Evolutionary conservation across 2,797 vertebrate species (phyloP).

Genomic region (Chiroxiphia lanceolata): DNA sequence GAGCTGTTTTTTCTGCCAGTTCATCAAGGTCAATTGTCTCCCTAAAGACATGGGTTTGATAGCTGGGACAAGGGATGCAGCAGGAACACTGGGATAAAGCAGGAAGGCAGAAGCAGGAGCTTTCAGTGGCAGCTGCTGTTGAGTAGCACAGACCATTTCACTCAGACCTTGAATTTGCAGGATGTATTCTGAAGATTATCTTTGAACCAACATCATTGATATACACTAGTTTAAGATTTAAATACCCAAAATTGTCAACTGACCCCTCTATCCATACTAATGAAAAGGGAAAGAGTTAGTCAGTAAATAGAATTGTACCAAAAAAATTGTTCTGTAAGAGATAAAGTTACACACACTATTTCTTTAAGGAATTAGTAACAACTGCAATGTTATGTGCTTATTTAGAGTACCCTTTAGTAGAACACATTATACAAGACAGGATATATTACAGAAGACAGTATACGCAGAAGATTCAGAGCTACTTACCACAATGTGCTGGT

Average conservation of each 20-base stretch:
- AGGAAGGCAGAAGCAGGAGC: background rate
- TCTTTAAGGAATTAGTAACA: background rate
- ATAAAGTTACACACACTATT: background rate
- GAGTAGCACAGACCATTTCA: background rate
- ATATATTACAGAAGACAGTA: background rate
- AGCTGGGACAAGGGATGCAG: background rate
- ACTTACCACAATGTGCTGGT: conserved; percentile 94
- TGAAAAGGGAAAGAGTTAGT: background rate
- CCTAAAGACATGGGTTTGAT: too few species aligned
- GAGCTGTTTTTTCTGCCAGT: background rate
- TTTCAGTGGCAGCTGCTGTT: background rate
- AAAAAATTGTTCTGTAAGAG: background rate
- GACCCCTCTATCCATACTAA: background rate
- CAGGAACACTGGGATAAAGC: background rate
- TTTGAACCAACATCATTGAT: background rate
- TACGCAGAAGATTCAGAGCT: background rate
- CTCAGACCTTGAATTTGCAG: background rate
- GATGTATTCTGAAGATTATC: background rate
- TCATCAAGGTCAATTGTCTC: background rate
- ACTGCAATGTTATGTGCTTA: background rate
- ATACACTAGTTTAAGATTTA: background rate
- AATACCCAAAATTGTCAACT: background rate
- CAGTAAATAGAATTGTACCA: background rate
- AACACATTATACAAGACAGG: background rate
- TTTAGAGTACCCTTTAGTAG: background rate